Conservation (phyloP, 1,140 invertebrate species). For the Lerema accius region DNA sequence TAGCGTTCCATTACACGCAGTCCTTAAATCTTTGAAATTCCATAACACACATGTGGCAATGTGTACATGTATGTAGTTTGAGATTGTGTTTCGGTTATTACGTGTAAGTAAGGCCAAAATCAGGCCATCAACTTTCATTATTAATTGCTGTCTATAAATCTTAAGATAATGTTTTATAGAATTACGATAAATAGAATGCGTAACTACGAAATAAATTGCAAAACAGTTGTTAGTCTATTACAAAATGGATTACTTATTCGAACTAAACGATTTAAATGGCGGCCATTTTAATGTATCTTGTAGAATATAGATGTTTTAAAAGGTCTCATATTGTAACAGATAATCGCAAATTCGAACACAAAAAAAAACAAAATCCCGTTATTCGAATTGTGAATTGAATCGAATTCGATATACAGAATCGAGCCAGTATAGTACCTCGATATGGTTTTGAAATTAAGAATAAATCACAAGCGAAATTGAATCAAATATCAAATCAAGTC, state of each 20-base stretch:
- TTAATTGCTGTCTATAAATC: slow-evolving; percentile 17
- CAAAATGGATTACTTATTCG: not conserved
- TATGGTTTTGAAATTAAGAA: too few species aligned
- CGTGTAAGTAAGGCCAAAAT: slow-evolving; percentile 34
- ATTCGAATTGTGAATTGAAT: too few species aligned
- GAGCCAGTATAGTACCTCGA: too few species aligned
- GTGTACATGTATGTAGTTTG: slow-evolving; percentile 41
- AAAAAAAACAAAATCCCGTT: too few species aligned
- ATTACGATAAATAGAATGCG: slow-evolving; percentile 11
- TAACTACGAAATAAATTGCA: slow-evolving; percentile 8
- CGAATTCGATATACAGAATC: too few species aligned
- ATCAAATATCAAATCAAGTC: too few species aligned
- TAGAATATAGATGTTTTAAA: too few species aligned
- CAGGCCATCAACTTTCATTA: slow-evolving; percentile 11
- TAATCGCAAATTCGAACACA: too few species aligned
- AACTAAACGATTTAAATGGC: not conserved
- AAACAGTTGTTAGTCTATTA: not conserved
- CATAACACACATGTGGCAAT: slow-evolving; percentile 45
- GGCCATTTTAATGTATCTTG: too few species aligned
- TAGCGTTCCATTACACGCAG: not conserved
- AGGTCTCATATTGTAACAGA: too few species aligned
- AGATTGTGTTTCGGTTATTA: slow-evolving; percentile 25
- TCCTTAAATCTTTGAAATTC: slow-evolving; percentile 13
- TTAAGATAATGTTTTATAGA: slow-evolving; percentile 9
- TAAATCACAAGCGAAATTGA: too few species aligned